phyloP scores from a whole-genome alignment of 2,113 vertebrate species.

The Boleophthalmus pectinirostris region DNA sequence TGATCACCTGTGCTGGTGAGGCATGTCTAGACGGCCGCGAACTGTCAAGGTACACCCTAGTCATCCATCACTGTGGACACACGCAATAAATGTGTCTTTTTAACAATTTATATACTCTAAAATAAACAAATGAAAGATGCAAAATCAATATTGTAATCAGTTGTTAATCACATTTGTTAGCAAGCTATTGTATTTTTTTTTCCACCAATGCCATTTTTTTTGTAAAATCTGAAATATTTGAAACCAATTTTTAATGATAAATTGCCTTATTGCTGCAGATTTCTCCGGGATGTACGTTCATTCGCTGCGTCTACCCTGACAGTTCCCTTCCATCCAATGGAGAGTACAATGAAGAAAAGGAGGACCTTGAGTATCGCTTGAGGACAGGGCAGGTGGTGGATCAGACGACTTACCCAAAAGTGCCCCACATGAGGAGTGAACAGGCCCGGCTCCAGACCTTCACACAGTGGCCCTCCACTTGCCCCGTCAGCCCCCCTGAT shows the following conservation, averaged over 20 bases:
- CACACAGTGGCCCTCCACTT: conserved; percentile 79
- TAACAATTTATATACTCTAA: no score
- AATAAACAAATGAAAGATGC: no score
- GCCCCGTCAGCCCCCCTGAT: conserved; percentile 77
- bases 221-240: not conserved
- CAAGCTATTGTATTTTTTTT: not conserved
- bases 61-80: no score
- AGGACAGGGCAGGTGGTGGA: conserved; percentile 89
- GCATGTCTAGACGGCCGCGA: not conserved
- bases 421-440: conserved; percentile 84
- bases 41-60: no score
- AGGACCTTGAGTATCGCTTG: conserved; percentile 71
- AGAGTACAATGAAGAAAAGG: conserved; percentile 61
- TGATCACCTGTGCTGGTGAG: not conserved
- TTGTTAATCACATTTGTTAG: no score
- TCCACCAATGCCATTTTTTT: not conserved
- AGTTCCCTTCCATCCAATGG: conserved; percentile 9
- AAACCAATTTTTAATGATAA: not conserved
- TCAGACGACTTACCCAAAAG: conserved; percentile 78
- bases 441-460: conserved; percentile 83
- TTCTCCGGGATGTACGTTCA: conserved; percentile 86
- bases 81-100: no score
- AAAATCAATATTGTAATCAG: no score
- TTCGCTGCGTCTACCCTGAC: conserved; percentile 64
- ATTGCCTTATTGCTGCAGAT: conserved; percentile 46